Conservation (phyloP, 1,140 invertebrate genomes). For the Ruditapes philippinarum region DNA sequence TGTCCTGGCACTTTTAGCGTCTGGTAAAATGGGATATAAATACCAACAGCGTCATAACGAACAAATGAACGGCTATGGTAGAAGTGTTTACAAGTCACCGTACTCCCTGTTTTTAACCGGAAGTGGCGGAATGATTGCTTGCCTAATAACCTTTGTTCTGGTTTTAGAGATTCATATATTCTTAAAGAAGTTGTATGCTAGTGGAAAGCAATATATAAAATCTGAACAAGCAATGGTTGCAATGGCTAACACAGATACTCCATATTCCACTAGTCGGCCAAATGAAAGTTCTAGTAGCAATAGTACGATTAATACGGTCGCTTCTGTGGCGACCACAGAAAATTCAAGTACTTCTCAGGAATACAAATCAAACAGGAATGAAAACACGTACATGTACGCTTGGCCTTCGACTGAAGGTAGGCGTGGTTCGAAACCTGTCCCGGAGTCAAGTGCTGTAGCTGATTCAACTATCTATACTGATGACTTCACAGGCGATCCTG, state of each 20-base stretch:
- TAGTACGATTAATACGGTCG: too few species aligned
- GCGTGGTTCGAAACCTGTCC: background rate
- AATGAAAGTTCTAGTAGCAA: background rate
- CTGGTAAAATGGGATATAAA: background rate
- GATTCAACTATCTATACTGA: background rate
- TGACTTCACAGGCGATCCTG: background rate
- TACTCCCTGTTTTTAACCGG: background rate
- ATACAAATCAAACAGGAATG: too few species aligned
- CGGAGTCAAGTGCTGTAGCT: background rate
- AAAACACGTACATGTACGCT: background rate
- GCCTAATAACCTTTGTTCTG: background rate
- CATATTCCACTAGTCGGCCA: background rate
- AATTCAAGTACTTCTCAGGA: too few species aligned
- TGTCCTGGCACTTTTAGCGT: background rate
- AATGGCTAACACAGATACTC: background rate
- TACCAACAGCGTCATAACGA: background rate
- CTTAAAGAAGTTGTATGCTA: background rate
- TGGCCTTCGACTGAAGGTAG: background rate
- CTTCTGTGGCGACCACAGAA: too few species aligned
- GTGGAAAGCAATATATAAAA: background rate
- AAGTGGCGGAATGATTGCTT: background rate
- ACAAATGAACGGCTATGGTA: background rate
- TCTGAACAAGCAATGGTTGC: background rate
- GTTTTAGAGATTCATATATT: background rate
- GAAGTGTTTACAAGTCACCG: constrained; percentile 8